These are phyloP conservation scores for Microctenopoma stevenorrisi DNA, from an alignment of 2,797 vertebrate genomes.

Conservation along the genomic window DNA sequence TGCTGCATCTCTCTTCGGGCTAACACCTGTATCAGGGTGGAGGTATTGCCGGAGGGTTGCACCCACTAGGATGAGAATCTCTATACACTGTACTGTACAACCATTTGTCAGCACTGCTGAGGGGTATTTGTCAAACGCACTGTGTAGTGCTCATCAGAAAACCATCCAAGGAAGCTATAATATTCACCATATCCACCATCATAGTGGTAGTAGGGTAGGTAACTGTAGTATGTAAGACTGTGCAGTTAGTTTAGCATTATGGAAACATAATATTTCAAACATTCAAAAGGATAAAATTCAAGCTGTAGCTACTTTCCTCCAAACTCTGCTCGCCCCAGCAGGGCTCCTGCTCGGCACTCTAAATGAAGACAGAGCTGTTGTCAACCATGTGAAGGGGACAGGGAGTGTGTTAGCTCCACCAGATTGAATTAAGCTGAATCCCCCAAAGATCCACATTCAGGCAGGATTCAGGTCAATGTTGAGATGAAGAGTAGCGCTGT, in stretches of 20 bases:
- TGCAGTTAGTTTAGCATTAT: slow-evolving; percentile 9
- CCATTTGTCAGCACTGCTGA: slow-evolving; percentile 60
- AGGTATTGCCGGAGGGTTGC: slow-evolving; percentile 51
- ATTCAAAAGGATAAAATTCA: slow-evolving; percentile 51
- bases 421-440: slow-evolving; percentile 79
- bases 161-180: slow-evolving; percentile 28
- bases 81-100: slow-evolving; percentile 27
- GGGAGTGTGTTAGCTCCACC: slow-evolving; percentile 71
- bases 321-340: slow-evolving; percentile 48
- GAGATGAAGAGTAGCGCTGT: slow-evolving; percentile 73
- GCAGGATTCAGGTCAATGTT: slow-evolving; percentile 76
- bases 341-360: slow-evolving; percentile 56
- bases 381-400: slow-evolving; percentile 73
- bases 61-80: slow-evolving; percentile 52
- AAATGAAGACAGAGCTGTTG: slow-evolving; percentile 82
- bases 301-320: slow-evolving; percentile 49
- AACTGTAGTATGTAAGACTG: neutral
- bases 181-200: neutral
- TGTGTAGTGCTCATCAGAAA: slow-evolving; percentile 32
- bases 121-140: slow-evolving; percentile 49
- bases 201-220: neutral
- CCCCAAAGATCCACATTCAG: slow-evolving; percentile 78
- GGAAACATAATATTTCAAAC: slow-evolving; percentile 16
- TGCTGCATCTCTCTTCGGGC: slow-evolving; percentile 44
- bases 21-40: slow-evolving; percentile 42